Base-by-base conservation (phyloP, 2,888 invertebrate genomes). In the Schizaphis graminum region DNA sequence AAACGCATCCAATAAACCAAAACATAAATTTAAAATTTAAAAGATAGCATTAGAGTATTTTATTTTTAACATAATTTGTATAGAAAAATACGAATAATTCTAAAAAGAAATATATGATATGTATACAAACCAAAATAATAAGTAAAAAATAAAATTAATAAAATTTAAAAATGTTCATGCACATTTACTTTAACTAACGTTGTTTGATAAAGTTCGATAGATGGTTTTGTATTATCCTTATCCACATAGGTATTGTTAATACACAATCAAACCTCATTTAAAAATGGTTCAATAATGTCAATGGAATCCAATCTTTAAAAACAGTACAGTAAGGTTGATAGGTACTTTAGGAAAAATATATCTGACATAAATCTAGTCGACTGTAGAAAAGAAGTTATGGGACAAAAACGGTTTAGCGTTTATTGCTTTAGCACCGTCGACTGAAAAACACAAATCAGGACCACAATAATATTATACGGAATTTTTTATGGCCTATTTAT, bases 401-500 rank as follows among this genome's bases (percentile, higher is more conserved):
- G 67, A 91, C 91, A 44, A 91, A 89, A 93, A 93, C 93, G 89
- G 86, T 91, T 91, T 87, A 94, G 85, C 86, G 86, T 94, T 94
- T 94, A 94, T 94, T 94, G 94, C 94, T 61, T 44, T 94, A 90
- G 47, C 49, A n/a, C 89, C 84, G 77, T 89, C 56, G 89, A 24
- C 86, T 49, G 86, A 86, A 90, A 90, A 94, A 61, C 85, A 94
- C 91, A 86, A 94, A 94, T 91, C 94, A 47, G 56, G 28, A 94
- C 61, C 53, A 61, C 91, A 87, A 91, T 89, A 93, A 93, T 94
- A 91, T 94, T 91, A 94, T 90, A 90, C 84, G 57, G 53, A 77
- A 44, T 89, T 89, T 89, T 61, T 77, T 93, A 89, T 77, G 8
- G 13, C 10, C 88, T 67, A 92, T 91, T 57, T 92, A 91, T 92